A percentile compares a stretch with the other conserved stretches of the same genome.
Conservation (phyloP, 2,888 invertebrate species). For the Pseudococcus longispinus region DNA sequence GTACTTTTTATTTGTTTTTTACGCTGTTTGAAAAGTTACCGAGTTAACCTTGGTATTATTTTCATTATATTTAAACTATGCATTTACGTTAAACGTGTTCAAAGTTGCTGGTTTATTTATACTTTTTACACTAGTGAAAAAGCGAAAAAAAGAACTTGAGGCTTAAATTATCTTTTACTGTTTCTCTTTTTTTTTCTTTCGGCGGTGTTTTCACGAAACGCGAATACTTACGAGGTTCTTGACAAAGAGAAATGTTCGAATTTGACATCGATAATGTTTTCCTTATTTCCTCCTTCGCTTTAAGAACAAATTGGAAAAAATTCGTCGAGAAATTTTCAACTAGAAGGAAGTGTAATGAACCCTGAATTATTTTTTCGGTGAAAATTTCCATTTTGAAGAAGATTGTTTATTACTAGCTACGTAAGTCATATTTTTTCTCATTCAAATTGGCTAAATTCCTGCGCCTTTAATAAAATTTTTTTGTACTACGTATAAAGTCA, state of each 20-base stretch:
- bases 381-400: too few relatives aligned
- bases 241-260: neutral
- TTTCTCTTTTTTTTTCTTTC: neutral
- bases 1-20: constrained; percentile 28
- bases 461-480: too few relatives aligned
- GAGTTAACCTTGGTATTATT: constrained; percentile 24
- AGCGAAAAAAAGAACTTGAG: neutral
- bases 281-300: neutral
- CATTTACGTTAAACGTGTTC: constrained; percentile 6
- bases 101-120: constrained; percentile 13
- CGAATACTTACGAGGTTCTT: neutral
- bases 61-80: constrained; percentile 24
- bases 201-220: neutral
- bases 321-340: neutral
- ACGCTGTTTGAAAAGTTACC: constrained; percentile 28
- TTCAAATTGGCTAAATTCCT: too few relatives aligned
- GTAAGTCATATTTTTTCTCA: too few relatives aligned
- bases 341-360: neutral
- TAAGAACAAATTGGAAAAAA: neutral
- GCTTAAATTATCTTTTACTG: constrained; percentile 18
- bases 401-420: too few relatives aligned
- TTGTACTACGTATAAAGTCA: too few relatives aligned
- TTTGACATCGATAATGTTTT: neutral
- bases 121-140: constrained; percentile 12
- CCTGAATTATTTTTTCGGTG: neutral